Evolutionary conservation across 2,888 invertebrate species (phyloP), one percentile per base, ranked within the genome.

Genomic region (Spicauda simplicius): DNA sequence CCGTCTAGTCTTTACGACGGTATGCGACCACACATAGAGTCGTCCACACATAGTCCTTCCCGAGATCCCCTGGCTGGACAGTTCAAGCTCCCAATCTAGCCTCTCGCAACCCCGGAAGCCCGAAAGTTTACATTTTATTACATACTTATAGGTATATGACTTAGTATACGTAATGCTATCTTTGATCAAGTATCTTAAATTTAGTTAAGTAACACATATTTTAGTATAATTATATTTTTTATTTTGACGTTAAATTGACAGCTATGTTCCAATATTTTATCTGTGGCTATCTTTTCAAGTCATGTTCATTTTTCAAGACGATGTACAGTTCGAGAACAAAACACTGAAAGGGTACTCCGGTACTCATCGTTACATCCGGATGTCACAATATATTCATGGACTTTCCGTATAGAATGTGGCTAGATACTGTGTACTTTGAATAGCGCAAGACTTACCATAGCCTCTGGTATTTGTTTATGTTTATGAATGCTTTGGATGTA

Each of bases 401-500:
- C 59, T 66, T 59, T 65, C 45, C 54, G 59, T 18, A 59, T 59
- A 65, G 37, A 66, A n/a, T n/a, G n/a, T 48, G 59, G 55, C 63
- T 48, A 41, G 50, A 48, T 59, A 60, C 58, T 61, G 57, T 37
- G 16, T 61, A 67, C 25, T 56, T 66, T 60, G 60, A 60, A 66
- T 60, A 60, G 60, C 53, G 41, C 50, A 41, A 37, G 70, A 72
- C 72, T 72, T 70, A 65, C 71, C 71, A 61, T 67, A 57, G 76
- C 74, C 73, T 76, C 70, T 73, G 72, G 73, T 70, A 67, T 69
- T 59, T 71, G 69, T 69, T 57, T 53, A 70, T 74, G 72, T 68
- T 74, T 74, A 74, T 72, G 76, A 74, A 77, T 77, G 76, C 76
- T 77, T 77, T 76, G 75, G 71, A 74, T 76, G 76, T 77, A 76